phyloP scores from a whole-genome alignment of 2,888 invertebrate species.

The Dermolepida albohirtum region DNA sequence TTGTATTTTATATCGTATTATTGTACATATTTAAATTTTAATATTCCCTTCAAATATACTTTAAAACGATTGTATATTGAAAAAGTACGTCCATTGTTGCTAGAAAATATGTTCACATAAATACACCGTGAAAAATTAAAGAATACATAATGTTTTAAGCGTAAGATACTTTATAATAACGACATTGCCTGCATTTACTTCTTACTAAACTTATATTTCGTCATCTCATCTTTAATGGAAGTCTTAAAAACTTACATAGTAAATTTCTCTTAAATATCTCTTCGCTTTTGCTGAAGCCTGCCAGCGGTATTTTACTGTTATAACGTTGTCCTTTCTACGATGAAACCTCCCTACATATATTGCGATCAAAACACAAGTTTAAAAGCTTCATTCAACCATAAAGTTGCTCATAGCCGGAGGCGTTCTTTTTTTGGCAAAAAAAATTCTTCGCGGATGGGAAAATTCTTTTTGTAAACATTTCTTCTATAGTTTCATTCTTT shows the following conservation, averaged over 20 bases:
- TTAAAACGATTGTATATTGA: no score
- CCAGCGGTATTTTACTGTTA: slow-evolving; percentile 41
- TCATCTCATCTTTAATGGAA: slow-evolving; percentile 17
- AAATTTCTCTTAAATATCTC: slow-evolving; percentile 24
- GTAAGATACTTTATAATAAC: slow-evolving; percentile 3
- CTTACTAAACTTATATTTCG: slow-evolving; percentile 15
- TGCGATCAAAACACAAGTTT: slow-evolving; percentile 55
- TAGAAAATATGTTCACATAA: no score
- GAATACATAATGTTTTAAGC: slow-evolving; percentile 28
- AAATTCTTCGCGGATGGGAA: slow-evolving; percentile 41
- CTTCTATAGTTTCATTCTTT: slow-evolving; percentile 31
- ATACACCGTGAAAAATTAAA: slow-evolving; percentile 7
- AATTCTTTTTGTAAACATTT: slow-evolving; percentile 47
- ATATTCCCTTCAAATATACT: no score
- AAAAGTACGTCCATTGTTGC: no score
- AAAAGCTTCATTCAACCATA: slow-evolving; percentile 54
- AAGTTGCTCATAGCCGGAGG: slow-evolving; percentile 54
- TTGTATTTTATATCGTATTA: no score
- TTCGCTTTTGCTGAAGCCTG: slow-evolving; percentile 28
- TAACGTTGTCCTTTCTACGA: slow-evolving; percentile 45
- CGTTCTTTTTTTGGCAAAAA: slow-evolving; percentile 44
- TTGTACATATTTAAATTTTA: no score
- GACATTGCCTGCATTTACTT: slow-evolving; percentile 12
- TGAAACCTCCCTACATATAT: slow-evolving; percentile 49
- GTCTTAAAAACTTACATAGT: slow-evolving; percentile 31